These are phyloP conservation scores for Heliocidaris erythrogramma DNA, from an alignment of 35 echinoderm and acorn worm species.

Conservation along the genomic window DNA sequence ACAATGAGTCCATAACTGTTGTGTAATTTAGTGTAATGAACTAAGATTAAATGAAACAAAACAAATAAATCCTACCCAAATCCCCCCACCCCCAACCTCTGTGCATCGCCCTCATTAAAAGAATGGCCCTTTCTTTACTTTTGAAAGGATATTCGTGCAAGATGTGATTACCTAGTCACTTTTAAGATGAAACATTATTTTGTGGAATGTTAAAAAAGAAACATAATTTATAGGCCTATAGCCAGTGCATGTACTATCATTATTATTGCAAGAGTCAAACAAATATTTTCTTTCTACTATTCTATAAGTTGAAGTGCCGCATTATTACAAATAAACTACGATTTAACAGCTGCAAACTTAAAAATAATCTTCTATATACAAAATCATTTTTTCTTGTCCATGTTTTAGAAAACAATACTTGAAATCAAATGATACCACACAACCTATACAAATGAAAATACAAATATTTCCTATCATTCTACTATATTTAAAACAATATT, in stretches of 20 bases:
- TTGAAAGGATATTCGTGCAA: not conserved
- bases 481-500: not conserved
- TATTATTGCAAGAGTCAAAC: not conserved
- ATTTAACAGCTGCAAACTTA: slow-evolving; percentile 30
- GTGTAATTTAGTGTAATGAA: no score
- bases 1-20: not conserved
- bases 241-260: not conserved
- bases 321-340: not conserved
- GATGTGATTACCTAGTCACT: not conserved
- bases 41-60: no score
- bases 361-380: slow-evolving; percentile 37
- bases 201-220: not conserved
- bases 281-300: not conserved
- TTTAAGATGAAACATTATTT: not conserved
- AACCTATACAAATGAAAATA: not conserved
- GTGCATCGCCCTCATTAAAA: no score
- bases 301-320: not conserved
- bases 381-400: not conserved
- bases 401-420: not conserved
- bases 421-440: not conserved
- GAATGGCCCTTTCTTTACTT: not conserved
- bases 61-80: no score
- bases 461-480: not conserved
- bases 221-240: not conserved
- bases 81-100: no score